Base-by-base conservation (phyloP, 2,113 vertebrate genomes). In the Excalfactoria chinensis region DNA sequence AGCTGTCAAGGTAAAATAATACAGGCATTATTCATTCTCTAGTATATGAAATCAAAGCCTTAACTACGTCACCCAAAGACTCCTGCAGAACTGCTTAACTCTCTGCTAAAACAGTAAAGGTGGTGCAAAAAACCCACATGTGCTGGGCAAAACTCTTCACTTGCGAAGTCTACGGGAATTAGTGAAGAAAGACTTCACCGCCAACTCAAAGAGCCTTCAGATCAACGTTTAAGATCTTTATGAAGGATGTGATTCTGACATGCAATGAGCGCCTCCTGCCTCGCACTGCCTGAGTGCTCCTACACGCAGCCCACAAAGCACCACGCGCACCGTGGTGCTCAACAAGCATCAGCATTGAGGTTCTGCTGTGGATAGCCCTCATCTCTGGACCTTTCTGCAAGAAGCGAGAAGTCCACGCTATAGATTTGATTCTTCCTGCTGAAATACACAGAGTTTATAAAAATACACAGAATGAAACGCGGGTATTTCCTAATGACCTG, bases 1-100 rank as follows among this genome's bases (percentile, higher is more conserved):
- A 51, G 66, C 73, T 88, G 77, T 67, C 84, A 68, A 4, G 63
- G 79, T 73, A 85, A 93, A 90, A 73, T 60, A 76, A 90, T 35
- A 44, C 0, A 0, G 46, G 32, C 35, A 53, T 72, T 87, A 82
- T 80, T 95, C 74, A 87, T 11, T 56, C 63, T 32, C 56, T 82
- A 81, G 53, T 48, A 63, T 11, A 34, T 1, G 37, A 82, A 82
- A 41, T 53, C 68, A 70, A 93, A 89, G 71, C 28, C 68, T 76
- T 9, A 59, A 75, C 82, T 69, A 7, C 55, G 89, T 43, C 72
- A 86, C 75, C 69, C 40, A 46, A 53, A 46, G 48, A 34, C 40
- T 72, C 5, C 10, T 40, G 48, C 41, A 80, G 4, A 3, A 20
- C 35, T 86, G 55, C 73, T 86, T 49, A 53, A 93, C 64, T 68